phyloP scores from a whole-genome alignment of 2,888 invertebrate species.

The Mythimna albipuncta region DNA sequence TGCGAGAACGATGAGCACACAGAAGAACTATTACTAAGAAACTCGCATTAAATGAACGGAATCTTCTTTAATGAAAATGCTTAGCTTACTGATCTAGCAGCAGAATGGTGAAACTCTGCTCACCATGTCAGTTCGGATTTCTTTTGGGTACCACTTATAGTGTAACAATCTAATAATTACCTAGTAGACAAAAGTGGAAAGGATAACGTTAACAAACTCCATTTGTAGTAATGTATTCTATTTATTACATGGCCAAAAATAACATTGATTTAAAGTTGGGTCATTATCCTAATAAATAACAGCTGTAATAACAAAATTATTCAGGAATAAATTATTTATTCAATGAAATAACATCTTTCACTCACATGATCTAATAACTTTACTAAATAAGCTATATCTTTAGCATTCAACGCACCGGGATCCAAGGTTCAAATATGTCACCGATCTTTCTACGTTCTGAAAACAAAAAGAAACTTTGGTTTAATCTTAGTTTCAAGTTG shows the following conservation, averaged over 20 bases:
- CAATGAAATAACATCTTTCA: constrained; percentile 39
- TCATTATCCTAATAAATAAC: constrained; percentile 1
- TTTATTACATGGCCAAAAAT: constrained; percentile 39
- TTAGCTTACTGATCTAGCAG: no score
- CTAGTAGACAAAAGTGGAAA: neutral
- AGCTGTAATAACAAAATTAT: constrained; percentile 31
- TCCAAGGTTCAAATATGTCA: constrained; percentile 92
- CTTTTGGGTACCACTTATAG: no score
- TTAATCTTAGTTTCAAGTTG: neutral
- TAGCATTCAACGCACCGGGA: constrained; percentile 91
- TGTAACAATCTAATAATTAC: no score
- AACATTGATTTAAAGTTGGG: constrained; percentile 2
- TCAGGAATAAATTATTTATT: constrained; percentile 61
- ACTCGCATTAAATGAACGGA: no score
- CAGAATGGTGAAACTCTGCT: no score
- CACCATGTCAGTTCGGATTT: no score
- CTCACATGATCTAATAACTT: constrained; percentile 53
- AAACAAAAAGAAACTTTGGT: constrained; percentile 63
- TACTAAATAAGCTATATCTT: constrained; percentile 34
- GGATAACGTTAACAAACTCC: neutral
- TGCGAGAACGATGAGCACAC: no score
- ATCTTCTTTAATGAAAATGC: no score
- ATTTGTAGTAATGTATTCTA: constrained; percentile 22
- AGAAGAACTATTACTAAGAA: no score
- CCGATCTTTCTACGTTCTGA: constrained; percentile 91